Evolutionary conservation across 2,888 invertebrate genomes (phyloP).

Genomic region (Athripsodes cinereus): DNA sequence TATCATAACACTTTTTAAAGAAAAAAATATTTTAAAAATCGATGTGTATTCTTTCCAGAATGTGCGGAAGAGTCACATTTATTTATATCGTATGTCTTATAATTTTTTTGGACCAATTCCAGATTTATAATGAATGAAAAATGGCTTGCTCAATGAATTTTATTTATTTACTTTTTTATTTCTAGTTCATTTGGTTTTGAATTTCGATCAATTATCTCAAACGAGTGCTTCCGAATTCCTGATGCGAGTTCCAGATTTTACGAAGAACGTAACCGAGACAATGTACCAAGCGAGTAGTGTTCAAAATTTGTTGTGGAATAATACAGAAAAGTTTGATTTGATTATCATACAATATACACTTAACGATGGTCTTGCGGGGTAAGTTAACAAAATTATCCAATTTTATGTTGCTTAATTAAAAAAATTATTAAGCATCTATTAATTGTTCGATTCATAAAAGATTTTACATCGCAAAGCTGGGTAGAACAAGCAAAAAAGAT

Average conservation of each 20-base stretch:
- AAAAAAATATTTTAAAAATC: too few species aligned
- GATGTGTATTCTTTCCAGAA: too few species aligned
- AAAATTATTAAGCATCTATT: background rate
- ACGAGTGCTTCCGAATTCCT: background rate
- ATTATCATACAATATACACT: slow-evolving; percentile 20
- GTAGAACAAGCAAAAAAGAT: too few species aligned
- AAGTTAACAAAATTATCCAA: background rate
- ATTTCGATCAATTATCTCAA: background rate
- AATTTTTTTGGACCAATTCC: too few species aligned
- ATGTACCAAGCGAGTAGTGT: background rate
- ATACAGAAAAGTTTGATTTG: slow-evolving; percentile 20
- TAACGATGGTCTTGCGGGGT: slow-evolving; percentile 17
- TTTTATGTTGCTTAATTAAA: background rate
- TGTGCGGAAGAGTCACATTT: too few species aligned
- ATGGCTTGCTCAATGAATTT: too few species aligned
- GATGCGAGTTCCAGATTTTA: background rate
- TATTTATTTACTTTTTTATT: too few species aligned
- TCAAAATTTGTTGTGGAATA: slow-evolving; percentile 11
- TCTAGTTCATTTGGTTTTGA: background rate
- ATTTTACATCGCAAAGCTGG: background rate
- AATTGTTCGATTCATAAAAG: too few species aligned
- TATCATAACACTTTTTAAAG: too few species aligned
- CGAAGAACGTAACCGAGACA: background rate
- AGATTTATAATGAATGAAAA: too few species aligned
- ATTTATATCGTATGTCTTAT: too few species aligned